Evolutionary conservation across 1,140 invertebrate genomes (phyloP).

Genomic region (Coptotermes formosanus): DNA sequence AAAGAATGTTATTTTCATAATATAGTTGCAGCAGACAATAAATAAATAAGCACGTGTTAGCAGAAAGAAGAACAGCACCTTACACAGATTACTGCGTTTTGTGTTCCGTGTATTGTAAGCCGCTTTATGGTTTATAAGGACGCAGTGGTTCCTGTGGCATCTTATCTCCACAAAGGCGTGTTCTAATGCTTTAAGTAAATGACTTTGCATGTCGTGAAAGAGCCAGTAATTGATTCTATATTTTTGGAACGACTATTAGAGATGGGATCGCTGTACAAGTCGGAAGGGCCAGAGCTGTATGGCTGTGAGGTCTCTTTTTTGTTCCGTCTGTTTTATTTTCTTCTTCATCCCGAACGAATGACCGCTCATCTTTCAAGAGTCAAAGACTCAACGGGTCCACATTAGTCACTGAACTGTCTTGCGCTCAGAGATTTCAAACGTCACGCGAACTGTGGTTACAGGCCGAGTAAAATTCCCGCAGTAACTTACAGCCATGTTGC

Average conservation of each 20-base stretch:
- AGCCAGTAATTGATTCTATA: neutral
- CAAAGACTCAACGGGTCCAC: neutral
- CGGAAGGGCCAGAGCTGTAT: neutral
- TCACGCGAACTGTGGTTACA: neutral
- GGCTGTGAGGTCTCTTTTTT: neutral
- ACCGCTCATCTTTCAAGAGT: neutral
- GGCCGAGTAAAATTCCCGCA: neutral
- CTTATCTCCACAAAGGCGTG: too few species aligned
- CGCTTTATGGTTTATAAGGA: too few species aligned
- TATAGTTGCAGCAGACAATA: too few species aligned
- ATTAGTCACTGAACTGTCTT: slow-evolving; percentile 15
- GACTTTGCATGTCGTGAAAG: too few species aligned
- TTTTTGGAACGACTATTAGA: neutral
- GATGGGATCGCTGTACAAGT: neutral
- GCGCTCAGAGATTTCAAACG: neutral
- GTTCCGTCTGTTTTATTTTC: slow-evolving; percentile 2
- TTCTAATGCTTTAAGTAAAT: too few species aligned
- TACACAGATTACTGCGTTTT: too few species aligned
- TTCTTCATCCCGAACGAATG: neutral
- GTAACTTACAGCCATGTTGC: neutral
- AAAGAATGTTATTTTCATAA: too few species aligned
- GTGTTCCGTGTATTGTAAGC: too few species aligned
- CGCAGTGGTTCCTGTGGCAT: too few species aligned
- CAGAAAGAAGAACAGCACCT: too few species aligned
- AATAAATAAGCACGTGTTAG: too few species aligned